phyloP scores from a whole-genome alignment of 2,113 vertebrate species.

The Columbina picui region DNA sequence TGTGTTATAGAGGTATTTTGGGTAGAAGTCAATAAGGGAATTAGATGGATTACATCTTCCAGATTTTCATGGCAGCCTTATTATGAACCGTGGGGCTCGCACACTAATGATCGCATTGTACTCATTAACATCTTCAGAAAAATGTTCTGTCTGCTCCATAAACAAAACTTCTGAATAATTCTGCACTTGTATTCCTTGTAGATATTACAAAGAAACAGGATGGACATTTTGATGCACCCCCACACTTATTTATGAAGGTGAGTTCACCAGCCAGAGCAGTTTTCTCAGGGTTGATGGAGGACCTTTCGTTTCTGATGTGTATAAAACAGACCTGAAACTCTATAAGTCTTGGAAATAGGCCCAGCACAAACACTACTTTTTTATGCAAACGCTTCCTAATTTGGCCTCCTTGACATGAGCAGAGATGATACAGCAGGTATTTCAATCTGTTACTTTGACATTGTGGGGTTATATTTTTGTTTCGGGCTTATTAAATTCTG shows the following conservation, averaged over 20 bases:
- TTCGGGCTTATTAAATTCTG: background rate
- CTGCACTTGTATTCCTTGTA: constrained; percentile 69
- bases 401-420: background rate
- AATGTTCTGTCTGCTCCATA: background rate
- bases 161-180: constrained; percentile 45
- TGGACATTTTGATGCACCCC: constrained; percentile 89
- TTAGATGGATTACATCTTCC: background rate
- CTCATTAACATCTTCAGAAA: background rate
- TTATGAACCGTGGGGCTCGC: background rate
- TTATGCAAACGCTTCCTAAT: background rate
- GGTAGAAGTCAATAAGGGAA: background rate
- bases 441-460: background rate
- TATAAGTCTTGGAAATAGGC: background rate
- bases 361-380: background rate
- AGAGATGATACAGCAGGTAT: background rate
- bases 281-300: constrained; percentile 31
- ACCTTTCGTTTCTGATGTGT: background rate
- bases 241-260: constrained; percentile 94
- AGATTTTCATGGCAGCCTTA: background rate
- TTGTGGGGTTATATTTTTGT: background rate
- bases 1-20: background rate
- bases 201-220: constrained; percentile 95
- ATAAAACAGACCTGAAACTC: background rate
- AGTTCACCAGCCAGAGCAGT: constrained; percentile 46
- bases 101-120: background rate